Percentiles rank a stretch among this genome's conserved stretches.
Conservation (phyloP, 2,888 invertebrate species). For the Protophormia terraenovae region DNA sequence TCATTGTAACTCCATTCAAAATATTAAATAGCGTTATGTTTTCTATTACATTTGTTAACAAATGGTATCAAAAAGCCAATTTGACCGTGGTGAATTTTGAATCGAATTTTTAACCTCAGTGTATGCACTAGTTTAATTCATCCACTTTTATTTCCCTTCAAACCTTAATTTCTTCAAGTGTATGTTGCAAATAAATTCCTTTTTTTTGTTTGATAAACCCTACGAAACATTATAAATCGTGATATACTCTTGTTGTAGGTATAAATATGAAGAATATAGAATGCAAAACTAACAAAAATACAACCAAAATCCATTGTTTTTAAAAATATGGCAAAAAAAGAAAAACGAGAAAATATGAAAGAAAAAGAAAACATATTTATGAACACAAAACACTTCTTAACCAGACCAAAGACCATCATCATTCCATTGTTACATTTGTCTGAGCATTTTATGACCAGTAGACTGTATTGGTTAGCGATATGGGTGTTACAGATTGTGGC, state of each 20-base stretch:
- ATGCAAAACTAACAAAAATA: slow-evolving; percentile 50
- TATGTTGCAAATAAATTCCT: background rate
- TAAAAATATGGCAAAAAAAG: slow-evolving; percentile 31
- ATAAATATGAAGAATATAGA: slow-evolving; percentile 59
- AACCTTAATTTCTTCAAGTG: slow-evolving; percentile 26
- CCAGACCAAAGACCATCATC: slow-evolving; percentile 16
- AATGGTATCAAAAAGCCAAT: too few species aligned
- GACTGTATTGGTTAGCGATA: slow-evolving; percentile 7
- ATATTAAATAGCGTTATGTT: too few species aligned
- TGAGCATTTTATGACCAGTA: background rate
- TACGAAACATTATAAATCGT: slow-evolving; percentile 65
- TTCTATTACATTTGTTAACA: too few species aligned
- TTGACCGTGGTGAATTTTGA: too few species aligned
- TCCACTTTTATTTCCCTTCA: too few species aligned
- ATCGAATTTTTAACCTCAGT: too few species aligned
- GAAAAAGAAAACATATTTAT: slow-evolving; percentile 41
- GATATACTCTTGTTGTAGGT: slow-evolving; percentile 48
- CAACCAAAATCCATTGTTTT: slow-evolving; percentile 59
- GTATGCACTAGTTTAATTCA: too few species aligned
- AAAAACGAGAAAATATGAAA: slow-evolving; percentile 7
- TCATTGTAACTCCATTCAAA: too few species aligned
- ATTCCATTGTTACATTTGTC: slow-evolving; percentile 42
- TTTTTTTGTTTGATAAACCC: background rate
- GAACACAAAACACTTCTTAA: slow-evolving; percentile 50
- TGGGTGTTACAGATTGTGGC: slow-evolving; percentile 59